Evolutionary conservation across 2,888 invertebrate species (phyloP).

Genomic region (Himalopsyche tibetana): DNA sequence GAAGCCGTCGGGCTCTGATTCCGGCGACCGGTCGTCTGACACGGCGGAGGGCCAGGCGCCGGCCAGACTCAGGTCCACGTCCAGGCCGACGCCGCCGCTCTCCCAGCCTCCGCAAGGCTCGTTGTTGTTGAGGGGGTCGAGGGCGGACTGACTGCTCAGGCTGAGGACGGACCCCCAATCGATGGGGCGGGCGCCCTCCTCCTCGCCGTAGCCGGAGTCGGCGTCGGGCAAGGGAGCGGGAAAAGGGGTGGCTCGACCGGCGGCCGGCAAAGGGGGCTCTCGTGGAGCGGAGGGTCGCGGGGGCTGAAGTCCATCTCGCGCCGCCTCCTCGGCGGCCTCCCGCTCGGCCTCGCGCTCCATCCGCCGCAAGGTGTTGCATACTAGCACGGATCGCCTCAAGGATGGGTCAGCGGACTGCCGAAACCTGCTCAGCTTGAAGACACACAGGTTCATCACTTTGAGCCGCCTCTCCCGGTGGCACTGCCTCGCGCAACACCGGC

Average conservation of each 20-base stretch:
- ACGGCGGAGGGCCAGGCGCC: conserved; percentile 66
- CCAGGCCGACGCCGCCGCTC: conserved; percentile 49
- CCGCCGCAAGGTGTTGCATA: conserved; percentile 93
- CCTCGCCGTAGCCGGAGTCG: conserved; percentile 81
- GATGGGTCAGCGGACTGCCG: conserved; percentile 94
- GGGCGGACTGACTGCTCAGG: conserved; percentile 89
- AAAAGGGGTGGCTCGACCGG: conserved; percentile 58
- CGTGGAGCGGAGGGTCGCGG: conserved; percentile 71
- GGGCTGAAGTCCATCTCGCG: conserved; percentile 73
- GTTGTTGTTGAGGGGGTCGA: conserved; percentile 84
- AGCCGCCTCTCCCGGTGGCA: conserved; percentile 91
- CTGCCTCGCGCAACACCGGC: conserved; percentile 87
- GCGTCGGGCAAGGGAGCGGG: conserved; percentile 57
- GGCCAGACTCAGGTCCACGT: conserved; percentile 58
- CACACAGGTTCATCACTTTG: conserved; percentile 93
- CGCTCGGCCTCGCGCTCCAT: conserved; percentile 93
- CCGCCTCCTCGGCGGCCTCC: conserved; percentile 78
- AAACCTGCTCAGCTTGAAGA: conserved; percentile 92
- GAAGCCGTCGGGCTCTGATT: conserved; percentile 67
- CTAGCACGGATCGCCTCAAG: conserved; percentile 91
- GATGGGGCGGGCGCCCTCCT: conserved; percentile 83
- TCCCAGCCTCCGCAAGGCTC: conserved; percentile 73
- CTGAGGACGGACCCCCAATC: conserved; percentile 95
- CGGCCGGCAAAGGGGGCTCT: conserved; percentile 66
- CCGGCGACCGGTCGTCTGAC: conserved; percentile 67